Evolutionary conservation across 2,113 vertebrate genomes (phyloP).

Genomic region (Centropristis striata): DNA sequence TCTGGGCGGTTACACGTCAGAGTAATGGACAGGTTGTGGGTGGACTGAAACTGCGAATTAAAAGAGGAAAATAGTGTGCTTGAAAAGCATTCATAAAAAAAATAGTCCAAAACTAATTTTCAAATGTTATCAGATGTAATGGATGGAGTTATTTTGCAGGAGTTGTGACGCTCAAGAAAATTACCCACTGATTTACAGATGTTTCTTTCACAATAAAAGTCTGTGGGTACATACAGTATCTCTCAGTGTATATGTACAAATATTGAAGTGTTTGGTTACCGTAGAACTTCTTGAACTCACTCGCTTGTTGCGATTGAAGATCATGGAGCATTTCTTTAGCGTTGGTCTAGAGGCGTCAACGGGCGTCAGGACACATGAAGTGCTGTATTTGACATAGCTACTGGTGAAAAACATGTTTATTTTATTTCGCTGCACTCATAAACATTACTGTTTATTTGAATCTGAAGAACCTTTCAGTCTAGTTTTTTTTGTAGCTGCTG

Average conservation of each 20-base stretch:
- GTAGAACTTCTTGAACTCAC: slow-evolving; percentile 31
- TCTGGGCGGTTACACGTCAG: slow-evolving; percentile 2
- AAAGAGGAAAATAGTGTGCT: neutral
- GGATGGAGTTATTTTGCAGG: too few relatives aligned
- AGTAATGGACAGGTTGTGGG: rapidly evolving
- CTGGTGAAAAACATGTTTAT: neutral
- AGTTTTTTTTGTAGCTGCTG: neutral
- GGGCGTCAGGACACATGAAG: slow-evolving; percentile 36
- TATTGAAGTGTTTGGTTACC: neutral
- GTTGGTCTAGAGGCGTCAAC: slow-evolving; percentile 12
- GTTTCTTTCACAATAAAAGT: too few relatives aligned
- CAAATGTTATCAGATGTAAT: too few relatives aligned
- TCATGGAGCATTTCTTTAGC: slow-evolving; percentile 40
- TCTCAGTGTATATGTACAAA: neutral
- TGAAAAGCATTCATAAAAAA: neutral
- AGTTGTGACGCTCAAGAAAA: too few relatives aligned
- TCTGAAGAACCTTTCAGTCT: neutral
- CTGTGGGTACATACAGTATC: too few relatives aligned
- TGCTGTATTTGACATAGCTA: rapidly evolving
- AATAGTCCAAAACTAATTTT: too few relatives aligned
- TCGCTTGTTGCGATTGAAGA: rapidly evolving
- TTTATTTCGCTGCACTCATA: neutral
- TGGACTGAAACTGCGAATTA: rapidly evolving
- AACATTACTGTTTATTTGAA: neutral
- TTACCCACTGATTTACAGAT: too few relatives aligned